phyloP scores from a whole-genome alignment of 2,113 vertebrate genomes.

The cattle (Bos taurus) region ARS-UCD2.0 NW_020192292.1:4597001-4597500 shows the following conservation, averaged over 20 bases:
- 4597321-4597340: background rate
- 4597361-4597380: background rate
- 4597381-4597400: background rate
- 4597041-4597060: background rate
- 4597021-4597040: background rate
- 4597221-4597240: background rate
- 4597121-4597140: background rate
- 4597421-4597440: background rate
- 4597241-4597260: background rate
- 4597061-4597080: background rate
- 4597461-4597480: background rate
- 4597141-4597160: background rate
- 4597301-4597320: background rate
- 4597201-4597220: background rate
- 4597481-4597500: background rate
- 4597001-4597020: background rate
- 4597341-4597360: background rate
- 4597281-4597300: background rate
- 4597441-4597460: background rate
- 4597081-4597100: background rate
- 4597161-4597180: background rate
- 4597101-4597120: background rate
- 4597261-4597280: background rate
- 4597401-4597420: background rate
- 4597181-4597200: background rate